Evolutionary conservation across 2,113 vertebrate species (phyloP), one percentile per base, ranked within the genome.

Genomic region (Antigone vipio): DNA sequence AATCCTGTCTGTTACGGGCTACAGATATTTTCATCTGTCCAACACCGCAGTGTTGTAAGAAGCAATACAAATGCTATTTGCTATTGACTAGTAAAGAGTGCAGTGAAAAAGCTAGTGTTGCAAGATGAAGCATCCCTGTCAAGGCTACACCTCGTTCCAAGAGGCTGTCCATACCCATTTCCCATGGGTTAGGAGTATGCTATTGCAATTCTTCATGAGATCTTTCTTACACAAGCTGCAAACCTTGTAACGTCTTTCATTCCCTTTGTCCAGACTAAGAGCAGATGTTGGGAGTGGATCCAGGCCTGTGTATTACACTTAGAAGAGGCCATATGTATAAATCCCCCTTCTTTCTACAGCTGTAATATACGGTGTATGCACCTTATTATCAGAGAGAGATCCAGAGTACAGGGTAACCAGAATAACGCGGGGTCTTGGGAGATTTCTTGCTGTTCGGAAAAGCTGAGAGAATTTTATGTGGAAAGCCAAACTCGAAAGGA

Each of bases 251-350:
- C 32, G 9, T 83, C 74, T 81, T 91, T 85, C 74, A 56, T 60
- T 96, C 45, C 62, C 74, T 92, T 78, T 77, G 35, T 69, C 59
- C 89, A 88, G 81, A 94, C 89, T 67, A 86, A 52, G 76, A 97
- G 91, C 97, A 96, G 95, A 96, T 95, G 92, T 74, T 96, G 95
- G 96, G 94, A 97, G 93, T 92, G 67, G 84, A 84, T 96, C 97
- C 94, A 96, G 84, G 60, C 58, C 85, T 87, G 86, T 80, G 86
- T 58, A 24, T 94, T 85, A n/a, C 79, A 56, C 85, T 60, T 52
- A 60, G 84, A 88, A 92, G 81, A 79, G 85, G 53, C 91, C 92
- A 67, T 63, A 4, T 76, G 30, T 64, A 79, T 90, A 93, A 95
- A 96, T 94, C 86, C 91, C 30, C 11, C 50, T 93, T 83, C 82